These are phyloP conservation scores for Eulithis prunata DNA, from an alignment of 2,888 invertebrate species.

Conservation along the genomic window DNA sequence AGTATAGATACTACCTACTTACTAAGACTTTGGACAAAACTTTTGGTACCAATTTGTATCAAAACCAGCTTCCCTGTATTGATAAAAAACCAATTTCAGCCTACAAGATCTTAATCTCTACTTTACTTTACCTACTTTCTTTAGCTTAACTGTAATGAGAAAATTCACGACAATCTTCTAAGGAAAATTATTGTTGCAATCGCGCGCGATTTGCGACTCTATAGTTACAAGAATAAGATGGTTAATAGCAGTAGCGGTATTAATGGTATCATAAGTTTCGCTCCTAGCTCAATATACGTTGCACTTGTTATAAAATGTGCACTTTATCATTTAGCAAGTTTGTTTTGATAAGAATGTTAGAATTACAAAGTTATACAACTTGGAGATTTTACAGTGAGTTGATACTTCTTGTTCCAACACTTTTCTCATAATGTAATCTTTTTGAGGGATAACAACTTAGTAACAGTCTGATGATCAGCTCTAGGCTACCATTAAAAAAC, in stretches of 20 bases:
- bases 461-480: no score
- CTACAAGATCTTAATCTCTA: constrained; percentile 14
- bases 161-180: constrained; percentile 22
- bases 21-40: no score
- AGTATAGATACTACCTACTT: no score
- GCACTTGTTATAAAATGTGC: constrained; percentile 36
- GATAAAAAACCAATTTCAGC: constrained; percentile 11
- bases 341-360: constrained; percentile 20
- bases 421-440: neutral
- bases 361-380: neutral
- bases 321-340: constrained; percentile 23
- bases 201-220: constrained; percentile 6
- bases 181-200: constrained; percentile 12
- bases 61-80: neutral
- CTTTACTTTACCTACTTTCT: constrained; percentile 20
- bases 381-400: no score
- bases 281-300: constrained; percentile 48
- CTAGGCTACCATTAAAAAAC: no score
- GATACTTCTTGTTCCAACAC: neutral
- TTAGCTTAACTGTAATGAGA: constrained; percentile 22
- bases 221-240: constrained; percentile 1
- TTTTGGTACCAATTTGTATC: no score
- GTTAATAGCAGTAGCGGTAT: constrained; percentile 12
- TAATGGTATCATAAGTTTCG: constrained; percentile 50
- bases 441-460: no score